phyloP scores from a whole-genome alignment of 2,888 invertebrate species.

The Zhengitettix transpicula region DNA sequence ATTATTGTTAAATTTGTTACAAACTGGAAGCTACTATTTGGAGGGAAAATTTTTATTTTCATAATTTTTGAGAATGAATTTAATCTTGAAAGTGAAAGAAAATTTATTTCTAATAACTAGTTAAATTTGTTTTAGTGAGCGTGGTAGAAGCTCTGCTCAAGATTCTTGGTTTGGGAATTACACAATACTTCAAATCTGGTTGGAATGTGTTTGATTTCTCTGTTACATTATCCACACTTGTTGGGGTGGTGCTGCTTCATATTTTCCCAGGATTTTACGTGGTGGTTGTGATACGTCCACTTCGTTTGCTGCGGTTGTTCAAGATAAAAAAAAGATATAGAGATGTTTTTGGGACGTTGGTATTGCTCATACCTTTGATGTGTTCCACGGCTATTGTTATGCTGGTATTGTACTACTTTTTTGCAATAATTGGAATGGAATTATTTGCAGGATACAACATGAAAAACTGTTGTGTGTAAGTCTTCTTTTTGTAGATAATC shows the following conservation, averaged over 20 bases:
- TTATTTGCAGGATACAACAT: slow-evolving; percentile 58
- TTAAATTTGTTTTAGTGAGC: slow-evolving; percentile 43
- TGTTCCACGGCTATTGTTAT: slow-evolving; percentile 69
- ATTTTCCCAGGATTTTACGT: slow-evolving; percentile 51
- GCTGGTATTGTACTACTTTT: slow-evolving; percentile 72
- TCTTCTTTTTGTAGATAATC: slow-evolving; percentile 16
- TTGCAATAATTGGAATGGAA: slow-evolving; percentile 82
- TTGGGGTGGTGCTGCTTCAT: slow-evolving; percentile 48
- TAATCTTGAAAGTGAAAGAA: background rate
- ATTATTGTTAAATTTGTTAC: no score
- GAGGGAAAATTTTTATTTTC: no score
- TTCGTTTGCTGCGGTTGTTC: slow-evolving; percentile 30
- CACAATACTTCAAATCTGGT: slow-evolving; percentile 57
- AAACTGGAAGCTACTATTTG: no score
- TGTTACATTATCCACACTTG: slow-evolving; percentile 46
- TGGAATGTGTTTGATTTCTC: slow-evolving; percentile 72
- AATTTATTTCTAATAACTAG: background rate
- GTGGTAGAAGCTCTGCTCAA: slow-evolving; percentile 54
- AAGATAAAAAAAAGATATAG: slow-evolving; percentile 23
- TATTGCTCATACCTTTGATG: slow-evolving; percentile 66
- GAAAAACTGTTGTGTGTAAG: slow-evolving; percentile 68
- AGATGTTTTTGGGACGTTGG: slow-evolving; percentile 68
- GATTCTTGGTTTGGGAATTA: slow-evolving; percentile 53
- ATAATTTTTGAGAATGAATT: no score
- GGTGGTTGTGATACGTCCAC: slow-evolving; percentile 54